Evolutionary conservation across 2,113 vertebrate genomes (phyloP), one percentile per base, ranked within the genome.

Genomic region (Sminthopsis crassicaudata): DNA sequence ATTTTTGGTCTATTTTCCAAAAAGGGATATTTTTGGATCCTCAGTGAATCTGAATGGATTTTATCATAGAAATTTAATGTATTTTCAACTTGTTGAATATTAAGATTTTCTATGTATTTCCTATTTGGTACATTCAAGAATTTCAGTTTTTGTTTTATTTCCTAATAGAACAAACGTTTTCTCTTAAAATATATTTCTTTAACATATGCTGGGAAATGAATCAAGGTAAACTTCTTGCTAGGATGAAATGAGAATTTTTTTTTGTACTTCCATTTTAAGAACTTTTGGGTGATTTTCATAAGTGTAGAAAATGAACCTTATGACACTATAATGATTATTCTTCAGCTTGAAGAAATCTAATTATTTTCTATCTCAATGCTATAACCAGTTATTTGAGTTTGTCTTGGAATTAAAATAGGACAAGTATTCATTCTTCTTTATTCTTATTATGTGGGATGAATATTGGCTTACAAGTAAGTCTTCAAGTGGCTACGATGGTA

Each of bases 221-320:
- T 53, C 54, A 84, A 26, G 11, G 30, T 23, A 52, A n/a, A 51
- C 50, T 50, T 46, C 5, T 60, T 53, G 1, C 0, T 22, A 6
- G 36, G n/a, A 60, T 57, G 11, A 36, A 51, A 46, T 91, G 46
- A 94, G 8, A 12, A 42, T 36, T 53, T 94, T 90, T 90, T 55
- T 25, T 90, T 94, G 90, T 91, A 6, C 27, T 95, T 90, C 9
- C 54, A 42, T 92, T 93, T 89, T 52, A 60, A 53, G 89, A 95
- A 95, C 8, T 0, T 16, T 89, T 89, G 30, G 90, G n/a, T 42
- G 0, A 50, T 90, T 92, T 89, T 53, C 53, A 89, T 53, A 46
- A 92, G 8, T 89, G 91, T 93, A 92, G 3, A 51, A 91, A 96
- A 36, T 57, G n/a, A 91, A 53, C 2, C 24, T 27, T 4, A 91